These are phyloP conservation scores for Pithys albifrons DNA, from an alignment of 2,113 vertebrate species.

Conservation along the genomic window DNA sequence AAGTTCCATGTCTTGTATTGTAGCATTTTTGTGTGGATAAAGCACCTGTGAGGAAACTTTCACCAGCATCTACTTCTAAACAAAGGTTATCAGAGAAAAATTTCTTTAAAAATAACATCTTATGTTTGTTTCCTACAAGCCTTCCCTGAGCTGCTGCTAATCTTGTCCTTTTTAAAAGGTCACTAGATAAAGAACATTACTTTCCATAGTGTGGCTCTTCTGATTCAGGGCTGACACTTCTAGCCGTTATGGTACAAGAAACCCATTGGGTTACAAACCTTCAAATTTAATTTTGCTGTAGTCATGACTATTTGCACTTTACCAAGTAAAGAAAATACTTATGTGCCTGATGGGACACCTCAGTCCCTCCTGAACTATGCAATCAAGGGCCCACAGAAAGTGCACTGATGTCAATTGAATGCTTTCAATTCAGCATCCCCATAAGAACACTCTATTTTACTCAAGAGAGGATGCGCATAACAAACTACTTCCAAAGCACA, in stretches of 20 bases:
- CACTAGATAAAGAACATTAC: background rate
- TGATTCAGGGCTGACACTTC: background rate
- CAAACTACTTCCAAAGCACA: background rate
- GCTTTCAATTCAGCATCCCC: background rate
- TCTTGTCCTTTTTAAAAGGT: background rate
- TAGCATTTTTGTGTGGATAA: background rate
- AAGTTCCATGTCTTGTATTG: background rate
- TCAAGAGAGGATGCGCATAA: background rate
- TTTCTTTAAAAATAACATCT: background rate
- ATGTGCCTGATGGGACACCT: background rate
- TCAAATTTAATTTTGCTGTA: background rate
- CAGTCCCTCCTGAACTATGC: background rate
- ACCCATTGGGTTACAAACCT: background rate
- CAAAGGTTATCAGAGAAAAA: background rate
- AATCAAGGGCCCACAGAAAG: background rate
- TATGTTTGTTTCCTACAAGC: background rate
- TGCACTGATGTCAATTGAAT: background rate
- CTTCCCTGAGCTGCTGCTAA: accelerated
- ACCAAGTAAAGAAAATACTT: background rate
- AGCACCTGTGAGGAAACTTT: background rate
- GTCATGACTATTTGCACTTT: background rate
- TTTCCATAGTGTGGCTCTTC: background rate
- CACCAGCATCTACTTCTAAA: background rate
- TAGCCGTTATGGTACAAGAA: background rate
- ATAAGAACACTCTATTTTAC: background rate